Evolutionary conservation across 2,113 vertebrate species (phyloP), one percentile per base, ranked within the genome.

Genomic region (Charina bottae): DNA sequence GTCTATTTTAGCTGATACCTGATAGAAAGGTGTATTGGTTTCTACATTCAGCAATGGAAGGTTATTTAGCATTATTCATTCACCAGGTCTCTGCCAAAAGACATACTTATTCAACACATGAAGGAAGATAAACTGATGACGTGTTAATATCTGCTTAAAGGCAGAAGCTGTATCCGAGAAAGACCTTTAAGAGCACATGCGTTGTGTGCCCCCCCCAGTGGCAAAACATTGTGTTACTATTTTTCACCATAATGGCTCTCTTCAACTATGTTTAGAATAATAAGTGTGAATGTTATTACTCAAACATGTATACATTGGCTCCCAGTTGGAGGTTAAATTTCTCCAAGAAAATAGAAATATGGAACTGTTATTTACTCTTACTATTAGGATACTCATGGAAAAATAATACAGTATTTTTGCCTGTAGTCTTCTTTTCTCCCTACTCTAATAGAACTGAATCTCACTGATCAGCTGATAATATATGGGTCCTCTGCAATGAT

Each of bases 241-340:
- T 93, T 26, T 91, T 72, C 85, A 53, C 60, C 9, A 4, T 93
- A 91, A 90, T 93, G 88, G 93, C 94, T 93, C 89, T 93, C 68
- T 83, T 90, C 91, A 89, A 89, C 49, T 93, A 83, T 91, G 94
- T 95, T 87, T 90, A 92, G 91, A 95, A 96, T 94, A 95, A 94
- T 93, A 1, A 0, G 93, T 49, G 90, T 95, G 92, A 96, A 93
- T 60, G 94, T 90, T 96, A 92, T 97, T 97, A 96, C 94, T 95
- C 15, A 8, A 96, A 93, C 91, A 59, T 53, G 83, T 90, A 19
- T 90, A 93, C 23, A 95, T 95, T 94, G 95, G 92, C 78, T 96
- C 85, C 59, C 90, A 93, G 78, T 85, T 96, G 97, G 93, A 94
- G 94, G 97, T 97, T 97, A 95, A 96, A 96, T 96, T 96, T 96